Evolutionary conservation across 1,140 invertebrate species (phyloP), one percentile per base, ranked within the genome.

Genomic region (Prorops nasuta): DNA sequence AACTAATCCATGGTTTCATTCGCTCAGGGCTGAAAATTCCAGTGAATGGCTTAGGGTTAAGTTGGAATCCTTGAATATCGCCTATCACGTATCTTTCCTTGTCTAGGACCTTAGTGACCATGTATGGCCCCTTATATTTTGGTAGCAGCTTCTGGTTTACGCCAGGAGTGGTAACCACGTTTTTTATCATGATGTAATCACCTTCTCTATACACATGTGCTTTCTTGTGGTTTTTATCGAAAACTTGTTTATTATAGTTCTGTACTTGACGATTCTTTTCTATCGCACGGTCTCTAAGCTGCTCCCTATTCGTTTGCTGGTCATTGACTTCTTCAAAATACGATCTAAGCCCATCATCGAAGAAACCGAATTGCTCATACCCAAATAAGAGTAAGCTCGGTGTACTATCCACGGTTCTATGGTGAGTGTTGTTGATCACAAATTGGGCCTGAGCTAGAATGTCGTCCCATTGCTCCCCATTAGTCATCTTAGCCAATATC

Each of bases 111-210:
- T 50, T 54, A 21, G 10, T 24, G 7, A 64, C 32, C 7, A 55
- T 34, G 35, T 57, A 62, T 18, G 59, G 56, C 1, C 62, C 56
- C 34, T 50, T 49, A 9, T 49, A 47, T 49, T 60, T 59, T 8
- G 51, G 51, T 8, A 64, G 8, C 31, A 64, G 20, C 43, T 64
- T 64, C 15, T 7, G 6, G 12, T 28, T 28, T 28, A 7, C 24
- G 24, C 24, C 24, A 7, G 24, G 12, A 7, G 6, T 12, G 12
- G 6, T 28, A 6, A 12, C 24, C 24, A 28, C 6, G 12, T 12
- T 28, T 28, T 12, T 28, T 28, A 28, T 28, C 24, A 28, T 28
- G 24, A 28, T 12, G 6, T 7, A 12, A 12, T 28, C 24, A 28
- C 24, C 24, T 12, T 28, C 24, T 6, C 12, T 28, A 28, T 28